Base-by-base conservation (phyloP, 2,888 invertebrate genomes). In the Parnassius mnemosyne region DNA sequence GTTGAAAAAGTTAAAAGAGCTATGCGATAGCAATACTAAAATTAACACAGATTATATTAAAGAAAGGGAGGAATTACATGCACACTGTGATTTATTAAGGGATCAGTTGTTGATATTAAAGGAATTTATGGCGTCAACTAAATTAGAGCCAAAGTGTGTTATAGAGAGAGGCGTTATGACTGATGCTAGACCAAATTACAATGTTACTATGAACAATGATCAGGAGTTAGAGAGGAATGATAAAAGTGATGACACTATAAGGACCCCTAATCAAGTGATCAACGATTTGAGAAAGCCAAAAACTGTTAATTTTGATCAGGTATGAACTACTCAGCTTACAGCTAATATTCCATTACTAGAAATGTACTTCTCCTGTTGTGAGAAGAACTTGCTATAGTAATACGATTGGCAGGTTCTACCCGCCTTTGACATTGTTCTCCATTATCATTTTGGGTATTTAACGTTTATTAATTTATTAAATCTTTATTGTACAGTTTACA, bases 251-350 rank as follows among this genome's bases (percentile, higher is more conserved):
- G 80, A 74, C 3, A 73, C 68, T n/a, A 71, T 68, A n/a, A 56
- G 64, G 34, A 70, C 78, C 5, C 75, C 77, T 16, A 78, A 75
- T 53, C 80, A 83, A 53, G 67, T 90, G 1, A 72, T 89, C 9
- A 90, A 90, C 61, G 83, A 90, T 76, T 77, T 90, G 65, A 89
- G 84, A 69, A 89, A 86, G 68, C 76, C 65, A 69, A 87, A 89
- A 66, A 90, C 87, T 73, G 83, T 89, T 25, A 90, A 90, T 69
- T 86, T 85, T 66, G 72, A 70, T 70, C 78, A 80, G 79, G 90
- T 89, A 64, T n/a, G 46, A 53, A 61, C 59, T 16, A 41, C 7
- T 34, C 34, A 34, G 34, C 34, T 7, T 34, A 34, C 34, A 7
- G 34, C 34, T 34, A 34, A 5, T 5, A 34, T 34, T 34, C 34